Conservation (phyloP, 2,888 invertebrate species). For the Anodontia alba region DNA sequence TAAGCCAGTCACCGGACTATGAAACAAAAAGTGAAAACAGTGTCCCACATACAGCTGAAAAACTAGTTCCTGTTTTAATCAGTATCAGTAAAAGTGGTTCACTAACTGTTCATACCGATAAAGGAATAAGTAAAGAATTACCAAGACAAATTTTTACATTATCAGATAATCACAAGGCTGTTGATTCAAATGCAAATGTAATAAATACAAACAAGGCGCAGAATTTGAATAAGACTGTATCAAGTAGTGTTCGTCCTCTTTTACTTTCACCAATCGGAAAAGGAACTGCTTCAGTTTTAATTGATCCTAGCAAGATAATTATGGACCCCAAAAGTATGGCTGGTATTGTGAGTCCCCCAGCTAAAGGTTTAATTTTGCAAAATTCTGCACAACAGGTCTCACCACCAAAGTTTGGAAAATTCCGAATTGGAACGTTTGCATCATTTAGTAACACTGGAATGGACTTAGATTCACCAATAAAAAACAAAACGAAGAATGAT, state of each 20-base stretch:
- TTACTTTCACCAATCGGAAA: conserved; percentile 54
- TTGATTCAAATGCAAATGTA: conserved; percentile 14
- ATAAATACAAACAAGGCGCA: background rate
- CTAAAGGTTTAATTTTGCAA: conserved; percentile 9
- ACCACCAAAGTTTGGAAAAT: conserved; percentile 73
- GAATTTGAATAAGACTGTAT: background rate
- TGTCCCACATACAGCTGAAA: conserved; percentile 25
- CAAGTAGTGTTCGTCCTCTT: conserved; percentile 20
- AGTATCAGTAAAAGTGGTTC: conserved; percentile 57
- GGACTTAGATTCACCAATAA: conserved; percentile 61
- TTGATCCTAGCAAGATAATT: conserved; percentile 21
- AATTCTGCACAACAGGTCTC: conserved; percentile 26
- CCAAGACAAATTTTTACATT: conserved; percentile 36
- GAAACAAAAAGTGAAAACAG: conserved; percentile 32
- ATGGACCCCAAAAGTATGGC: background rate
- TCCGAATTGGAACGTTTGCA: conserved; percentile 78
- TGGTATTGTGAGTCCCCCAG: conserved; percentile 31
- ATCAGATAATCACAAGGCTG: conserved; percentile 18
- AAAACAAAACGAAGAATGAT: conserved; percentile 19
- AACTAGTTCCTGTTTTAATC: conserved; percentile 53
- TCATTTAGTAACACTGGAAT: conserved; percentile 77
- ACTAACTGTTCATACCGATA: conserved; percentile 53
- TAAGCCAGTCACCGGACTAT: conserved; percentile 59
- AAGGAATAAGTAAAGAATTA: conserved; percentile 13
- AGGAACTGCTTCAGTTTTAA: conserved; percentile 16